Base-by-base conservation (phyloP, 1,140 invertebrate genomes). In the Euglossa dilemma region DNA sequence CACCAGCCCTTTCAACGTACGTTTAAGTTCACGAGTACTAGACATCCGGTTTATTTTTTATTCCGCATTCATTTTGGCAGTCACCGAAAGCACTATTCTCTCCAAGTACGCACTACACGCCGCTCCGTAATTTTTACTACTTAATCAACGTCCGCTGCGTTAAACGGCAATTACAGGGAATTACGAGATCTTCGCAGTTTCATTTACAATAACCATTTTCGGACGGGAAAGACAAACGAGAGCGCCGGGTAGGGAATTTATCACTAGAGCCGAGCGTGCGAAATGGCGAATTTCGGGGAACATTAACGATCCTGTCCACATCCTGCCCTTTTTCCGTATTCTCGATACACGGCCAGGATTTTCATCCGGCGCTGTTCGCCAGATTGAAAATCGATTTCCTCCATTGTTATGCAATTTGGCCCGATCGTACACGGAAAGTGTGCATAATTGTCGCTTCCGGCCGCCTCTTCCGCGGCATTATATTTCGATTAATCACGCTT, bases 401-500 rank as follows among this genome's bases (percentile, higher is more conserved):
- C 61, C 36, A 74, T 81, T 71, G 67, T 72, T 36, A 20, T 43
- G 67, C 67, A 80, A 80, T 80, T 71, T 61, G 45, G 25, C 61
- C 59, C 66, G 54, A 12, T 70, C 16, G 25, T 1, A 23, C 67
- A 52, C 16, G 9, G 52, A 80, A 71, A 59, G 45, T 61, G 12
- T 59, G 64, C 77, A 71, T 71, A 71, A 80, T 71, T 71, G 67
- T 54, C 45, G 47, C 50, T 71, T 71, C 56, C 77, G 50, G n/a
- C 6, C 23, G 43, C 56, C 54, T 61, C 45, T 72, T 80, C 52
- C 47, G 69, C 28, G 9, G 23, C 18, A 43, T 72, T 57, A 18
- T 72, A 80, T 61, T 20, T 61, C 77, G 20, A 72, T 80, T 78
- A 69, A 78, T 78, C 36, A 45, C 52, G 47, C 43, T 69, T 78